Percentiles rank a stretch among this genome's conserved stretches.
phyloP scores from a whole-genome alignment of 2,113 vertebrate species.

The Corythornis cristatus region DNA sequence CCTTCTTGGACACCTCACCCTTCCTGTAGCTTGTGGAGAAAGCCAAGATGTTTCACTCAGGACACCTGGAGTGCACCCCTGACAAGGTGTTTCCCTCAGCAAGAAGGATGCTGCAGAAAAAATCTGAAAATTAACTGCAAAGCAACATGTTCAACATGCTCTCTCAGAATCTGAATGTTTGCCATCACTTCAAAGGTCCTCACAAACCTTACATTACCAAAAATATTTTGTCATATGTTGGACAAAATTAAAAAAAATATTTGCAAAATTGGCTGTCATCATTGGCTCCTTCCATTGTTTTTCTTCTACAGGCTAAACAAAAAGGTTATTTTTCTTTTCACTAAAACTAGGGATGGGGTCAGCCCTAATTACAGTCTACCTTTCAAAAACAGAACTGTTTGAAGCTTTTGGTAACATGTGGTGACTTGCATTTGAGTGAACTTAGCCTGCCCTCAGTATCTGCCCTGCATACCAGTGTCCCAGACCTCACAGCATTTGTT shows the following conservation, averaged over 20 bases:
- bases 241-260: neutral
- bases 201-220: neutral
- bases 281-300: neutral
- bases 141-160: neutral
- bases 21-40: accelerated
- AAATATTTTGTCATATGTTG: conserved; percentile 3
- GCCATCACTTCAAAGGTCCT: neutral
- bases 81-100: neutral
- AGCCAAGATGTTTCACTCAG: neutral
- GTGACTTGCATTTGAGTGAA: neutral
- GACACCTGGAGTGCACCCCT: neutral
- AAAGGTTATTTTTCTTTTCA: neutral
- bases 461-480: neutral
- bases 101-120: neutral
- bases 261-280: neutral
- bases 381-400: neutral
- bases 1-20: neutral
- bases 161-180: neutral
- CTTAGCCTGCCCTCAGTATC: neutral
- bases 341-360: neutral
- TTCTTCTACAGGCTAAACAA: neutral
- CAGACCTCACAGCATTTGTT: conserved; percentile 50
- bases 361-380: neutral
- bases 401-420: neutral
- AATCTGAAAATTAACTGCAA: neutral